Percentiles rank a stretch among this genome's conserved stretches.
Conservation (phyloP, 2,888 invertebrate species). For the Neria commutata region DNA sequence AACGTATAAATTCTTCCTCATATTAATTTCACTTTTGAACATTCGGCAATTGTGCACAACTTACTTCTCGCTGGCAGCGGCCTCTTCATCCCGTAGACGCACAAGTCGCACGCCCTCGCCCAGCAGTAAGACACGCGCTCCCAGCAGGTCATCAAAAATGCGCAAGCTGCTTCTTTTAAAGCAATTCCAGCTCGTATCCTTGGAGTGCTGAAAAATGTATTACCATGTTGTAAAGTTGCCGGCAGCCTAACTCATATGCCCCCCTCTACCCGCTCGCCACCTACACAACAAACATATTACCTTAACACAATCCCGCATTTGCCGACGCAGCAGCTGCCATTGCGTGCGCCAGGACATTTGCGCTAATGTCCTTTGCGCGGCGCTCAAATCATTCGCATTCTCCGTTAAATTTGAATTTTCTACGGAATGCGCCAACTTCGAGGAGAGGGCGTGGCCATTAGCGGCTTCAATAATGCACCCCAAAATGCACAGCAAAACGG, state of each 20-base stretch:
- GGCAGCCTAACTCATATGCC: background rate
- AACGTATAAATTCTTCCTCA: background rate
- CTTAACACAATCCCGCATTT: constrained; percentile 43
- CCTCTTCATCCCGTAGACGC: constrained; percentile 7
- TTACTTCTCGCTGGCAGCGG: background rate
- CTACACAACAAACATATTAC: too few relatives aligned
- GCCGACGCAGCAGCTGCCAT: constrained; percentile 38
- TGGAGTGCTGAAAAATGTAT: constrained; percentile 19
- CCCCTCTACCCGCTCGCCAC: too few relatives aligned
- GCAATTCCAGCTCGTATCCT: constrained; percentile 59
- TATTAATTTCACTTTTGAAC: background rate
- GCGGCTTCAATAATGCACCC: constrained; percentile 8
- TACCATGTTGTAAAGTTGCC: background rate
- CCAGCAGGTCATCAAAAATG: constrained; percentile 68
- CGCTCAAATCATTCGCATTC: background rate
- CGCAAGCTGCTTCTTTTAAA: constrained; percentile 48
- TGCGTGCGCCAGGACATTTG: constrained; percentile 40
- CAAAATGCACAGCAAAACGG: background rate
- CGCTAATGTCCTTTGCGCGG: background rate
- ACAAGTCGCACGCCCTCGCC: constrained; percentile 68
- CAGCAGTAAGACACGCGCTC: constrained; percentile 69
- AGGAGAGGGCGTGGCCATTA: background rate
- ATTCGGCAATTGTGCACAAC: background rate
- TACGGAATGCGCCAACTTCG: too few relatives aligned
- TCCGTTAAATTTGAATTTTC: too few relatives aligned